These are phyloP conservation scores for Cotesia glomerata DNA, from an alignment of 1,140 invertebrate species.

Conservation along the genomic window DNA sequence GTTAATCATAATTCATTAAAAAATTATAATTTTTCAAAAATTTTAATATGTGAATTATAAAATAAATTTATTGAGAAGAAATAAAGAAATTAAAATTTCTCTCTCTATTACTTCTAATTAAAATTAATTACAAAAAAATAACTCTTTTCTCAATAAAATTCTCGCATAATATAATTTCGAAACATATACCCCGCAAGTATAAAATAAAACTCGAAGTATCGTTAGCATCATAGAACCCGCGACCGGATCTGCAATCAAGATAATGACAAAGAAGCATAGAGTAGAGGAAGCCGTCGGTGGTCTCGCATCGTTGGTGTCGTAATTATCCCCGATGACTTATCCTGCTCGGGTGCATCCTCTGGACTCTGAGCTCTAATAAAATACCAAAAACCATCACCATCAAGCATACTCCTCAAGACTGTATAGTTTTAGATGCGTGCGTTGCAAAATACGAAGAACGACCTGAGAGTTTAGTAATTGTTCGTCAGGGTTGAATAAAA, in stretches of 20 bases:
- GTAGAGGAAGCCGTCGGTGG: conserved; percentile 27
- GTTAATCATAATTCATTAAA: too few species aligned
- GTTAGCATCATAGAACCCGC: not conserved
- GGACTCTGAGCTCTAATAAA: not conserved
- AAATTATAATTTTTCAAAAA: too few species aligned
- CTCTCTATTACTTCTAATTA: too few species aligned
- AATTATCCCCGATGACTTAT: conserved; percentile 56
- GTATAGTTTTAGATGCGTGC: conserved; percentile 8
- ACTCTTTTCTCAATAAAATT: too few species aligned
- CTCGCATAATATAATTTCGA: too few species aligned
- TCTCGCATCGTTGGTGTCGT: conserved; percentile 43
- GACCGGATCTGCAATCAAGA: conserved; percentile 11
- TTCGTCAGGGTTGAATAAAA: conserved; percentile 63
- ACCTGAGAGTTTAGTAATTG: conserved; percentile 52
- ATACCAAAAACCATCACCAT: conserved; percentile 31
- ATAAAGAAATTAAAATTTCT: too few species aligned
- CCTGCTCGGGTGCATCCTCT: conserved; percentile 32
- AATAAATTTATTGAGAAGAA: too few species aligned
- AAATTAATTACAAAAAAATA: too few species aligned
- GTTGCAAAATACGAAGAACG: conserved; percentile 20
- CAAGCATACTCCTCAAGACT: conserved; percentile 22
- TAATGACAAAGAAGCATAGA: conserved; percentile 10
- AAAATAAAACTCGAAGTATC: not conserved
- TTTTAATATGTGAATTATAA: too few species aligned
- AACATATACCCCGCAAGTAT: not conserved